Conservation (phyloP, 2,888 invertebrate species). For the Dasypogon diadema region DNA sequence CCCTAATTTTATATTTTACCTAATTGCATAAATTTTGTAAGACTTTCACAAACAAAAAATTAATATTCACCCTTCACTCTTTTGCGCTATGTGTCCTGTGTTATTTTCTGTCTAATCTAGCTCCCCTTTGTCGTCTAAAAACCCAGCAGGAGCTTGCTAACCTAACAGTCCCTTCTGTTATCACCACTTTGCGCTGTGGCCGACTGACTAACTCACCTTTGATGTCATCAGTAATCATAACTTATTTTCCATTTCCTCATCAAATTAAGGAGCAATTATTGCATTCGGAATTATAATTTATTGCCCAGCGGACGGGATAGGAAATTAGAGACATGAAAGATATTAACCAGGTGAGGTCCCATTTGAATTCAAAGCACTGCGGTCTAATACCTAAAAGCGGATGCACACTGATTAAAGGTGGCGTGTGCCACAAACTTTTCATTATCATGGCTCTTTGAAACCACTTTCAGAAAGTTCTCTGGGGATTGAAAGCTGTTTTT, state of each 20-base stretch:
- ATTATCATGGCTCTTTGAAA: not conserved
- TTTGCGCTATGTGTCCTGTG: too few species aligned
- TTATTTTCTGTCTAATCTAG: not conserved
- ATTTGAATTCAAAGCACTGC: too few species aligned
- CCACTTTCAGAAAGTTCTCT: too few species aligned
- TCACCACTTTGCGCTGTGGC: not conserved
- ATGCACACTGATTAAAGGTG: too few species aligned
- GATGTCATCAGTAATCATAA: conserved; percentile 1
- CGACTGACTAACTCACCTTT: not conserved
- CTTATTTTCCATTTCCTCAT: conserved; percentile 17
- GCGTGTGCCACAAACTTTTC: not conserved
- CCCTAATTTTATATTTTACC: not conserved
- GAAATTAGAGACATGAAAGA: too few species aligned
- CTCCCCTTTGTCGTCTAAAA: too few species aligned
- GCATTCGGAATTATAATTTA: conserved; percentile 27
- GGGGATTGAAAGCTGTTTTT: too few species aligned
- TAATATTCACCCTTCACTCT: not conserved
- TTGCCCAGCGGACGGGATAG: not conserved
- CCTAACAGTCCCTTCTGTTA: not conserved
- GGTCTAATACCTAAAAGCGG: not conserved
- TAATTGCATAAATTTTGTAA: not conserved
- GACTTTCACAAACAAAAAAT: conserved; percentile 5
- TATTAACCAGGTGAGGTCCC: too few species aligned
- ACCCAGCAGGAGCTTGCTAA: too few species aligned
- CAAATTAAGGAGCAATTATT: conserved; percentile 38